Base-by-base conservation (phyloP, 2,888 invertebrate species). In the Ectropis crepuscularia region DNA sequence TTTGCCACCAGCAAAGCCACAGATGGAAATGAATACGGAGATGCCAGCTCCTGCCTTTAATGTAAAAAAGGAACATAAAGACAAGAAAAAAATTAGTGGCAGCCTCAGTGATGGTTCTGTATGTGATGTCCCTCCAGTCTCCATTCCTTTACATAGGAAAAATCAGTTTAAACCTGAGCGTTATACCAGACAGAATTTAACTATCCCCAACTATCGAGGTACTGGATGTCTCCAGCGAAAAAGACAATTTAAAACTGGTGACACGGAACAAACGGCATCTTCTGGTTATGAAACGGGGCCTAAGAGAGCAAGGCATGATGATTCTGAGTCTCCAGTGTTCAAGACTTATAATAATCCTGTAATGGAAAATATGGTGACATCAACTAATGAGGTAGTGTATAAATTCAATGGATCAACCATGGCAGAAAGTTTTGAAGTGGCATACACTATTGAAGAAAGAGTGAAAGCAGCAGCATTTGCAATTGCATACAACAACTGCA, bases 1-100 rank as follows among this genome's bases (percentile, higher is more conserved):
- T 78, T 87, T 90, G 89, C 89, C 89, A 88, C 86, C 89, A 81
- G 81, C 87, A 84, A 80, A 86, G 87, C 87, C 84, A 90, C 88
- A 81, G 83, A 88, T 78, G 86, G 88, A 86, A 80, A 73, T 81
- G 73, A 86, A 81, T 80, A 78, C 72, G 83, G 86, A 85, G 76
- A 80, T 79, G 81, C 82, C 84, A 76, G 85, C 80, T 69, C 84
- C 83, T 76, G 77, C 83, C 71, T 73, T 75, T 68, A 71, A 38
- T 6, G 5, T 28, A 75, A 77, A 76, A 70, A 75, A 79, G 69
- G 69, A 67, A 67, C 70, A 78, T 74, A 83, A 74, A 75, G 75
- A 80, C 67, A 69, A 73, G 68, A 77, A 80, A 62, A 84, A 82
- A 79, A 72, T 76, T 61, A 85, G 74, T 67, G 85, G 88, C 74